phyloP scores from a whole-genome alignment of 2,113 vertebrate genomes.

The Zosterops pallidus region DNA sequence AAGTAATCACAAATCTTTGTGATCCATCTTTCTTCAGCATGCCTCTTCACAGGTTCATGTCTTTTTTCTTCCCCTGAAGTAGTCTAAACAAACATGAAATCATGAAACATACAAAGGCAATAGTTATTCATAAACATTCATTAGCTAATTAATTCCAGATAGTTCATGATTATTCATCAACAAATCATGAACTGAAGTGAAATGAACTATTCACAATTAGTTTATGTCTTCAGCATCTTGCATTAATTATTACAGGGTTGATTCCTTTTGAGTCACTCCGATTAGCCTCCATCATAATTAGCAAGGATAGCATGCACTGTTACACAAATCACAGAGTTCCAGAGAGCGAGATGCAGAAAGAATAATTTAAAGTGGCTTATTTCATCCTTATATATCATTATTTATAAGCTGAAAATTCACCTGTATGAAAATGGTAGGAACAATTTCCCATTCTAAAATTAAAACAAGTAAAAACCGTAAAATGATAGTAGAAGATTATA shows the following conservation, averaged over 20 bases:
- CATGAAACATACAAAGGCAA: constrained; percentile 31
- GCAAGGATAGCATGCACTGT: constrained; percentile 3
- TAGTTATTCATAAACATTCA: constrained; percentile 63
- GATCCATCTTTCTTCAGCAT: not conserved
- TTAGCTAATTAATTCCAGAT: constrained; percentile 62
- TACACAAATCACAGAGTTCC: constrained; percentile 20
- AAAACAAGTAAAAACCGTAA: not conserved
- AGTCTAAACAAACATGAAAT: not conserved
- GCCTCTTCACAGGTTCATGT: not conserved
- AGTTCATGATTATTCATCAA: constrained; percentile 72
- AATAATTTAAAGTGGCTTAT: constrained; percentile 45
- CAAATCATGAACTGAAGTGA: constrained; percentile 4
- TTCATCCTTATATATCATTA: constrained; percentile 51
- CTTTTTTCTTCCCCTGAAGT: not conserved
- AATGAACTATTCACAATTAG: constrained; percentile 66
- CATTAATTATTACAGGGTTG: constrained; percentile 63
- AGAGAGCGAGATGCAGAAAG: not conserved
- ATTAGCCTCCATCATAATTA: constrained; percentile 17
- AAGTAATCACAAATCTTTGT: not conserved
- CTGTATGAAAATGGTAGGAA: not conserved
- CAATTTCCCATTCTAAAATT: not conserved
- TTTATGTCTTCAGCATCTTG: constrained; percentile 62
- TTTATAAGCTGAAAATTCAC: constrained; percentile 38
- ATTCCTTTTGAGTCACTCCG: constrained; percentile 36
- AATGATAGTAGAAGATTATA: not conserved